Percentiles rank a stretch among this genome's conserved stretches.
Conservation (phyloP, 2,797 vertebrate species). For the Hyperoplus lanceolatus region DNA sequence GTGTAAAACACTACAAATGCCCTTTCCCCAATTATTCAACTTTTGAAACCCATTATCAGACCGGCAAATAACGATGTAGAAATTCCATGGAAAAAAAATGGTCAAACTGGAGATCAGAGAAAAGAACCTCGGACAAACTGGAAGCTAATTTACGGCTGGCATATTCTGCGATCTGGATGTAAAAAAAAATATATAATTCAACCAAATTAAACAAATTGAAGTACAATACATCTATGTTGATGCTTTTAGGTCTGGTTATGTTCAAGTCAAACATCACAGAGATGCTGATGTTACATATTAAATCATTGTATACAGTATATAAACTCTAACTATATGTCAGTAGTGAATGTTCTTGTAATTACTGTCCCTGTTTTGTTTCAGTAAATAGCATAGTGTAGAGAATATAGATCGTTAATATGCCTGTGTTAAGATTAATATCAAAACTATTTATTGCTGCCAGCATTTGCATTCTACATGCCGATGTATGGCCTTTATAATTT, state of each 20-base stretch:
- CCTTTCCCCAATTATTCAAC: constrained; percentile 37
- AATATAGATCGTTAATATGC: neutral
- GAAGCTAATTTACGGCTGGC: neutral
- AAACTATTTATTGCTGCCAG: neutral
- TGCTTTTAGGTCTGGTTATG: neutral
- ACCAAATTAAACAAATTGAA: too few relatives aligned
- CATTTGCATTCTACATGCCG: too few relatives aligned
- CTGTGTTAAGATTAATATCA: neutral
- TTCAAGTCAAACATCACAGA: neutral
- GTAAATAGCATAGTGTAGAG: neutral
- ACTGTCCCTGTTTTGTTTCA: too few relatives aligned
- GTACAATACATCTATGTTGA: neutral
- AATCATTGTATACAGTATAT: neutral
- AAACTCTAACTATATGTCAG: neutral
- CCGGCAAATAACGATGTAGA: constrained; percentile 28
- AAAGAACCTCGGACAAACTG: constrained; percentile 16
- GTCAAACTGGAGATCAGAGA: constrained; percentile 35
- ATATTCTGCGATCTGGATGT: neutral
- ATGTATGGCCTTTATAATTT: neutral
- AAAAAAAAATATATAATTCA: neutral
- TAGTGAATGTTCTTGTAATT: neutral
- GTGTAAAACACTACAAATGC: constrained; percentile 42
- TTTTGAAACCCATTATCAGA: constrained; percentile 53
- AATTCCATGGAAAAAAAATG: constrained; percentile 43
- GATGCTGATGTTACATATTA: neutral